These are phyloP conservation scores for Florisuga fusca DNA, from an alignment of 2,797 vertebrate genomes.

Conservation along the genomic window DNA sequence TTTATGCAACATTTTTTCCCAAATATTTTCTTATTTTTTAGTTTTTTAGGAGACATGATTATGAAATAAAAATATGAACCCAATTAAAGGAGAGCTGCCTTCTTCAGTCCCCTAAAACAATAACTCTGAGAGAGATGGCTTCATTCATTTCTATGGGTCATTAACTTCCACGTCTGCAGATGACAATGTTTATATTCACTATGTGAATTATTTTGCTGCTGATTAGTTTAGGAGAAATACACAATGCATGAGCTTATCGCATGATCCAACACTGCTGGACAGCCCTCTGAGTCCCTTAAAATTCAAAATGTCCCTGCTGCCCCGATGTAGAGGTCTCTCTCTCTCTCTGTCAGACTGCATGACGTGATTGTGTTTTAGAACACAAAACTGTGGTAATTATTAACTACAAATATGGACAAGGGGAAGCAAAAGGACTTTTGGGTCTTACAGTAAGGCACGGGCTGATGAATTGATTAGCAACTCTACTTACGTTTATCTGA, in stretches of 20 bases:
- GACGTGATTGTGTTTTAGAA: background rate
- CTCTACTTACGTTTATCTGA: background rate
- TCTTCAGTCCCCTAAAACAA: conserved; percentile 12
- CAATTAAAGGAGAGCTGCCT: conserved; percentile 17
- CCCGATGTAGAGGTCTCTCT: background rate
- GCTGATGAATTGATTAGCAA: background rate
- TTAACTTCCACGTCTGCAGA: conserved; percentile 36
- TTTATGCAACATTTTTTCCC: background rate
- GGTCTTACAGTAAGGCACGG: background rate
- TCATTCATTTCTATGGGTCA: background rate
- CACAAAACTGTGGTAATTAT: background rate
- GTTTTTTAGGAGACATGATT: background rate
- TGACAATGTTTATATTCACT: conserved; percentile 25
- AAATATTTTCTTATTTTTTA: background rate
- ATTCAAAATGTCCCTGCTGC: background rate
- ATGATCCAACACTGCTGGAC: background rate
- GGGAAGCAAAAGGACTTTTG: background rate
- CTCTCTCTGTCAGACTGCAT: background rate
- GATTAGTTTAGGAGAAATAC: background rate
- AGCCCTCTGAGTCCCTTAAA: background rate
- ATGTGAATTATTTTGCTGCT: conserved; percentile 22
- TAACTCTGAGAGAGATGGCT: conserved; percentile 13
- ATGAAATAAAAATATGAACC: background rate
- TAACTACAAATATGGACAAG: background rate
- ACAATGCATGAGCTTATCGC: fast-evolving